Evolutionary conservation across 2,888 invertebrate genomes (phyloP).

Genomic region (Diaprepes abbreviatus): DNA sequence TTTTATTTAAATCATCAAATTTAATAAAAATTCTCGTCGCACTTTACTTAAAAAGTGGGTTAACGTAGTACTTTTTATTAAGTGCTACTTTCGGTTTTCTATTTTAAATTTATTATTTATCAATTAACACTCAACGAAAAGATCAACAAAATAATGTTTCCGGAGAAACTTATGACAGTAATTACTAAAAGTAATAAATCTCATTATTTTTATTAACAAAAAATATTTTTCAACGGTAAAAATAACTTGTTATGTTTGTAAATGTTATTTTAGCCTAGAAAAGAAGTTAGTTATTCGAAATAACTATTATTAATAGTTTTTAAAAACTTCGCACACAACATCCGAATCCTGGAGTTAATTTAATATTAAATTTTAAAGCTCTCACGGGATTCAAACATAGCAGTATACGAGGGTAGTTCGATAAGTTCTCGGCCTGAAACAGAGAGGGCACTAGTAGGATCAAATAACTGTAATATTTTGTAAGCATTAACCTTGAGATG

Average conservation of each 20-base stretch:
- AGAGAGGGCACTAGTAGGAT: too few species aligned
- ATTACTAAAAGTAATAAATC: constrained; percentile 15
- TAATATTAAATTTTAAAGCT: too few species aligned
- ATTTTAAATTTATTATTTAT: neutral
- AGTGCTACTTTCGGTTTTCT: neutral
- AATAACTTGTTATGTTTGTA: constrained; percentile 5
- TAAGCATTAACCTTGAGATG: too few species aligned
- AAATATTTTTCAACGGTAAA: constrained; percentile 8
- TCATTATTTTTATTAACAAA: constrained; percentile 3
- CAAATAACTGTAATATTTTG: too few species aligned
- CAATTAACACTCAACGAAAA: neutral
- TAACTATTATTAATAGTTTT: neutral
- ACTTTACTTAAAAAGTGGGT: neutral
- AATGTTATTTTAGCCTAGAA: neutral
- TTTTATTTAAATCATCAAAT: too few species aligned
- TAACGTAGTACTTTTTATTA: neutral
- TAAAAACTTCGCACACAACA: too few species aligned
- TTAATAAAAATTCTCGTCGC: neutral
- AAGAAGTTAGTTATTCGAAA: neutral
- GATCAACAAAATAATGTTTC: neutral
- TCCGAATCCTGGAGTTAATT: too few species aligned
- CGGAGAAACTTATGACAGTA: constrained; percentile 4
- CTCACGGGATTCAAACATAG: too few species aligned
- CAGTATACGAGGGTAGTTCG: too few species aligned
- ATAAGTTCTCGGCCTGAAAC: too few species aligned